Evolutionary conservation across 2,888 invertebrate species (phyloP), one percentile per base, ranked within the genome.

Genomic region (Trimorus sp.): DNA sequence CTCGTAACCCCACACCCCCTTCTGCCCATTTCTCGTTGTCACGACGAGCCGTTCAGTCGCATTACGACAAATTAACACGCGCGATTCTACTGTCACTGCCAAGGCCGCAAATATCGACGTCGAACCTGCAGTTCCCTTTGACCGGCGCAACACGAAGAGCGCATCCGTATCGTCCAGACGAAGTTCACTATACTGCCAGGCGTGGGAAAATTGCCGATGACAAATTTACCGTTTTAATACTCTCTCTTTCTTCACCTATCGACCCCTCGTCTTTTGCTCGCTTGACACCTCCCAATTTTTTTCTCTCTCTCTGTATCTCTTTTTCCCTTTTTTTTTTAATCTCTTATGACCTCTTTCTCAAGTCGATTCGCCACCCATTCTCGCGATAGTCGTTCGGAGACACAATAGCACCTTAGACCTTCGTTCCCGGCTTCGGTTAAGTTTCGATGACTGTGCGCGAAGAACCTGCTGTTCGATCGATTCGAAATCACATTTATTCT

Each of bases 51-150:
- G 71, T 78, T 78, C 80, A 66, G 60, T 70, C 45, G 45, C 40
- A 54, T 26, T 26, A 51, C 36, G n/a, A 53, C 37, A 49, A 77
- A 58, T 54, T 58, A 79, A 84, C 70, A 86, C 82, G 87, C 84
- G 90, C 88, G 89, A 90, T 90, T 90, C 87, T 89, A 90, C 88
- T 86, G 90, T 90, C 91, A 91, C 91, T 91, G 91, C 91, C 91
- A 91, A 89, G 86, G 88, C 88, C 89, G 90, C 90, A 89, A 86
- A 81, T 87, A 86, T 88, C 85, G 86, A 89, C 88, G 88, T 90
- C 87, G 86, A 85, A 90, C 88, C 88, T 86, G 83, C 89, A 85
- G 86, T 87, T 85, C 85, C 85, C 48, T 60, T 54, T 70, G 66
- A 69, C 65, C 56, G 54, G 69, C 16, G 78, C 69, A 58, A 53